These are phyloP conservation scores for Tachuris rubrigastra DNA, from an alignment of 2,113 vertebrate genomes.

Conservation along the genomic window DNA sequence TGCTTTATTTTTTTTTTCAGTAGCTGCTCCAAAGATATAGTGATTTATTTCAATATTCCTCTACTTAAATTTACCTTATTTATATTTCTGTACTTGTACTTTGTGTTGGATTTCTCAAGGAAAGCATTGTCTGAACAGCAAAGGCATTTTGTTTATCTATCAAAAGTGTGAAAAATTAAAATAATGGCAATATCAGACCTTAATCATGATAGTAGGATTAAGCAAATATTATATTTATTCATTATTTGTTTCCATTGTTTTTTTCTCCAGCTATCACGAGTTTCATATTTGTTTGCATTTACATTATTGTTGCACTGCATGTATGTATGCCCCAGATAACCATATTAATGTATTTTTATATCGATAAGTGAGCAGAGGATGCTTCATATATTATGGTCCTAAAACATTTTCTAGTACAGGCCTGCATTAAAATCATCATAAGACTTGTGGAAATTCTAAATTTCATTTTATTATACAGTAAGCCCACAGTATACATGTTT, in stretches of 20 bases:
- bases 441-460: background rate
- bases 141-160: background rate
- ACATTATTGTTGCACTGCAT: background rate
- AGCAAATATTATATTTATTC: background rate
- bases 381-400: background rate
- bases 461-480: background rate
- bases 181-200: background rate
- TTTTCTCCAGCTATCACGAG: background rate
- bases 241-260: background rate
- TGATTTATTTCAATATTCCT: constrained; percentile 45
- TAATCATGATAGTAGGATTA: background rate
- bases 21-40: constrained; percentile 33
- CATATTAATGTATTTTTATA: background rate
- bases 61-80: constrained; percentile 2
- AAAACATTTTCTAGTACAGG: background rate
- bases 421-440: background rate
- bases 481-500: background rate
- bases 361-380: background rate
- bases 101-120: constrained; percentile 7
- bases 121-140: background rate
- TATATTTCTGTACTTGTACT: constrained; percentile 37
- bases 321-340: background rate
- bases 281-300: background rate
- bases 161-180: background rate
- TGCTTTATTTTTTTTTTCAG: constrained; percentile 54